These are phyloP conservation scores for Conomelus anceps DNA, from an alignment of 2,888 invertebrate genomes.

Conservation along the genomic window DNA sequence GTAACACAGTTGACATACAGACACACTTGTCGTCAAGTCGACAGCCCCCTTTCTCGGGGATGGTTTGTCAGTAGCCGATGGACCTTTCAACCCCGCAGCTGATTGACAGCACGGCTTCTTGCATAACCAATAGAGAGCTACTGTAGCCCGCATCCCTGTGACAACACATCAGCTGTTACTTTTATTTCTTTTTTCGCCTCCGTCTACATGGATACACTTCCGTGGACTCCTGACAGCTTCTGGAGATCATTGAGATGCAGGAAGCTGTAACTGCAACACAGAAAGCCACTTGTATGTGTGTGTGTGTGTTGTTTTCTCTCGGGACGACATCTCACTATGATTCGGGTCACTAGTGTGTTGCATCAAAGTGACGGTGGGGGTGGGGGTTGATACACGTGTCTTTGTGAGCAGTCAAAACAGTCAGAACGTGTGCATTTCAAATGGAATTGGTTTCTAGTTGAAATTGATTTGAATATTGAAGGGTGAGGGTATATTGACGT, in stretches of 20 bases:
- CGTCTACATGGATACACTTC: background rate
- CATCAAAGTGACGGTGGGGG: background rate
- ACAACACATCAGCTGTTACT: background rate
- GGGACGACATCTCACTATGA: too few relatives aligned
- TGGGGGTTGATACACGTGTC: background rate
- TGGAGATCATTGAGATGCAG: background rate
- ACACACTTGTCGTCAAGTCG: background rate
- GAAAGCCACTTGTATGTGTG: background rate
- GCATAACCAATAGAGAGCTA: background rate
- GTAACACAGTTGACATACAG: background rate
- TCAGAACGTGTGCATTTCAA: background rate
- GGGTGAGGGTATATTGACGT: background rate
- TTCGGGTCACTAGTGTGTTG: background rate
- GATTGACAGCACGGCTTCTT: background rate
- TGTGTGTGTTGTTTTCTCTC: too few relatives aligned
- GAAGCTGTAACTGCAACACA: background rate
- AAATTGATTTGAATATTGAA: background rate
- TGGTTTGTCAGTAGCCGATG: background rate
- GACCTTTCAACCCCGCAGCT: background rate
- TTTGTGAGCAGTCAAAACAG: background rate
- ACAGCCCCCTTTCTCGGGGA: background rate
- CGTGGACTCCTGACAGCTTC: background rate
- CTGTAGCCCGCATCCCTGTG: background rate
- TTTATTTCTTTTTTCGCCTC: background rate
- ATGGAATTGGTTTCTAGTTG: background rate